Evolutionary conservation across 64 coral and sea anemone genomes (phyloP).

Genomic region (Acropora tenuis): DNA sequence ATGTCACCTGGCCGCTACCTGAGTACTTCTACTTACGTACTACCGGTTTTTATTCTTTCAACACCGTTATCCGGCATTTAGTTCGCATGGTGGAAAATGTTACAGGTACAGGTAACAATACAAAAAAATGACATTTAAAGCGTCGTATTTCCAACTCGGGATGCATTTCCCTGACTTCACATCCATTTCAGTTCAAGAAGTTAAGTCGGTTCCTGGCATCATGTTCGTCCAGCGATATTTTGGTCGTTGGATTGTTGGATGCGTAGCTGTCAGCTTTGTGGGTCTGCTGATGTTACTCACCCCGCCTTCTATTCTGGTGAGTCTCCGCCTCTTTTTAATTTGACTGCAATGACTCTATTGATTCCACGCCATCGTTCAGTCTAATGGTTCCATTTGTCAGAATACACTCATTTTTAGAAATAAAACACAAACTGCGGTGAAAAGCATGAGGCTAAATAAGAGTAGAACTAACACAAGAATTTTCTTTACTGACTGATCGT

Average conservation of each 20-base stretch:
- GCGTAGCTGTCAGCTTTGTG: neutral
- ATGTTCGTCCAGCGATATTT: conserved; percentile 19
- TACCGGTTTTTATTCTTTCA: neutral
- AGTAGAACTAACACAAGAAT: too few relatives aligned
- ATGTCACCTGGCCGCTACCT: neutral
- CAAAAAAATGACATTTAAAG: neutral
- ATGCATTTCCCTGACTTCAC: neutral
- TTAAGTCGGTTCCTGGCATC: neutral
- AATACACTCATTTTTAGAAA: too few relatives aligned
- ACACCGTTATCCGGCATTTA: neutral
- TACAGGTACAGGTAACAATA: neutral
- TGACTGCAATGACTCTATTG: too few relatives aligned
- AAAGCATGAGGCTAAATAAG: too few relatives aligned
- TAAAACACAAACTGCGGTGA: too few relatives aligned
- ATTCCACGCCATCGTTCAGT: too few relatives aligned
- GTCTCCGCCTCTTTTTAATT: neutral
- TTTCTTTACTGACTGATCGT: too few relatives aligned
- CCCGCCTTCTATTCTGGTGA: conserved; percentile 28
- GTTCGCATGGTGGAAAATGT: neutral
- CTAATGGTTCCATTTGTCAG: too few relatives aligned
- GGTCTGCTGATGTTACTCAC: conserved; percentile 2
- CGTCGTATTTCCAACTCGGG: neutral
- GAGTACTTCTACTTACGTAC: neutral
- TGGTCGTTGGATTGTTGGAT: conserved; percentile 31
- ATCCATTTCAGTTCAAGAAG: neutral